Percentiles rank a stretch among this genome's conserved stretches.
phyloP scores from a whole-genome alignment of 1,140 invertebrate species.

The Bursaphelenchus mucronatus region DNA sequence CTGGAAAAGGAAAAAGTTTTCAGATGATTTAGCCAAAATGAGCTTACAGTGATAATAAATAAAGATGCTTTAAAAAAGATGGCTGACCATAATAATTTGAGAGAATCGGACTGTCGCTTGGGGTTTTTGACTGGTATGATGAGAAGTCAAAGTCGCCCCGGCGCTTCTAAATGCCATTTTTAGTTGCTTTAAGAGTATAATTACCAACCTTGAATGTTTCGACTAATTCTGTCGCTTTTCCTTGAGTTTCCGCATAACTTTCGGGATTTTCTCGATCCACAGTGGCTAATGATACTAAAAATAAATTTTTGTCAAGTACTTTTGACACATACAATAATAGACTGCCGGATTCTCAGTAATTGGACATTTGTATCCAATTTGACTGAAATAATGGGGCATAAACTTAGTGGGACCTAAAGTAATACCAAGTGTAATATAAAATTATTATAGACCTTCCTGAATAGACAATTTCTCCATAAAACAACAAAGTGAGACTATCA shows the following conservation, averaged over 20 bases:
- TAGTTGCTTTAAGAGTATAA: not conserved
- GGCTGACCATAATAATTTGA: constrained; percentile 27
- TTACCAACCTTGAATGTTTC: constrained; percentile 29
- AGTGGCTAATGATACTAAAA: constrained; percentile 31
- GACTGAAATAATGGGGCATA: constrained; percentile 34
- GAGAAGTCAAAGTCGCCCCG: constrained; percentile 15
- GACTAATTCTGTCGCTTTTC: constrained; percentile 31
- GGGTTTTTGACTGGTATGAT: constrained; percentile 15
- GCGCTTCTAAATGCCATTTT: constrained; percentile 19
- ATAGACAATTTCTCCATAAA: constrained; percentile 37
- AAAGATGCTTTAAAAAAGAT: not conserved
- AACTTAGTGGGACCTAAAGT: constrained; percentile 32
- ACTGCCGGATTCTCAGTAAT: constrained; percentile 31
- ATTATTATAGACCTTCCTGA: constrained; percentile 17
- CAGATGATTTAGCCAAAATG: too few species aligned
- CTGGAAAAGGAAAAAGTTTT: too few species aligned
- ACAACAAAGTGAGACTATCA: constrained; percentile 20
- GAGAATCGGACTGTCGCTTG: constrained; percentile 23
- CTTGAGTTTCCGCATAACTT: constrained; percentile 29
- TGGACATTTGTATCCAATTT: constrained; percentile 34
- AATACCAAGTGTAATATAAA: constrained; percentile 2
- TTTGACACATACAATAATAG: constrained; percentile 31
- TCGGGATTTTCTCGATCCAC: constrained; percentile 33
- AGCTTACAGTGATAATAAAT: constrained; percentile 9
- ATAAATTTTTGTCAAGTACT: not conserved